phyloP scores from a whole-genome alignment of 1,140 invertebrate species.

The Drosophila subpulchrella region DNA sequence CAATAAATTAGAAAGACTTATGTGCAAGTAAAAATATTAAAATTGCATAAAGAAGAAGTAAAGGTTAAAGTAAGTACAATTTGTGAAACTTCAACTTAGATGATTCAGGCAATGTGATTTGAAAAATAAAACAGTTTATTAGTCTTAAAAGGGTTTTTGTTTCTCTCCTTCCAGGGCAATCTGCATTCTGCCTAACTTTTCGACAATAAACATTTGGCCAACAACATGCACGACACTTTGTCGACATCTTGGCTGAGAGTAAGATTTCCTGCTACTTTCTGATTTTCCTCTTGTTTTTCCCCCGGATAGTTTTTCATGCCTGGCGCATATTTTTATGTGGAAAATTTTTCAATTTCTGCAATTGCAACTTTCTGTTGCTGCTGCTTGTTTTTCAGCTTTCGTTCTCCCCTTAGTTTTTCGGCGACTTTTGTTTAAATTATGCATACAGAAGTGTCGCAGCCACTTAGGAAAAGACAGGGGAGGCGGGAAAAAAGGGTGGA shows the following conservation, averaged over 20 bases:
- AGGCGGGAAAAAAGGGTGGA: too few species aligned
- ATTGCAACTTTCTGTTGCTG: constrained; percentile 48
- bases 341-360: constrained; percentile 73
- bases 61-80: too few species aligned
- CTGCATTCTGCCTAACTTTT: constrained; percentile 48
- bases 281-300: constrained; percentile 41
- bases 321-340: constrained; percentile 51
- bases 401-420: constrained; percentile 26
- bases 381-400: constrained; percentile 27
- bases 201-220: constrained; percentile 72
- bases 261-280: constrained; percentile 38
- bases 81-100: background rate
- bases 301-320: constrained; percentile 45
- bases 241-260: constrained; percentile 42
- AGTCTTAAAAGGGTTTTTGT: background rate
- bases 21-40: background rate
- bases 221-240: constrained; percentile 57
- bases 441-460: constrained; percentile 64
- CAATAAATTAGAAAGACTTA: constrained; percentile 1
- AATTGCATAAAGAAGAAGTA: background rate
- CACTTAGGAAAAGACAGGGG: constrained; percentile 49
- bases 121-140: background rate
- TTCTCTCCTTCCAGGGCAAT: constrained; percentile 1
- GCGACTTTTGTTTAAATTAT: constrained; percentile 64
- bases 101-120: background rate